Evolutionary conservation across 2,888 invertebrate species (phyloP).

Genomic region (Galeopsomyia nigrocyanea): DNA sequence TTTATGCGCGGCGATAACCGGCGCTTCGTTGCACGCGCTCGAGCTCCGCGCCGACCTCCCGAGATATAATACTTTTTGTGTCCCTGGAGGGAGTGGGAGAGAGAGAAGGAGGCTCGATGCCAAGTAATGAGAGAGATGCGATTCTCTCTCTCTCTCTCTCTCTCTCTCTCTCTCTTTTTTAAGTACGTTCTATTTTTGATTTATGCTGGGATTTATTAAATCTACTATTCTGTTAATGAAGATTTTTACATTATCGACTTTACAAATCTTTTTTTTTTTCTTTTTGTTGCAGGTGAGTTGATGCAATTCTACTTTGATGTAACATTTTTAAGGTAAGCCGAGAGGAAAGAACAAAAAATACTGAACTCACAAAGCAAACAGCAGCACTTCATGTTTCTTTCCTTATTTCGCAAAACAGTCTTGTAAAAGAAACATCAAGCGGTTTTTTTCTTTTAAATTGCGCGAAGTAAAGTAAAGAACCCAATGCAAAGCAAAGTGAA

Average conservation of each 20-base stretch:
- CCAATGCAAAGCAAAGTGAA: background rate
- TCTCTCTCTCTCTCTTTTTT: too few species aligned
- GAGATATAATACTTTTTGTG: constrained; percentile 22
- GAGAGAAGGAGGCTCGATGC: constrained; percentile 5
- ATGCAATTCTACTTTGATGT: background rate
- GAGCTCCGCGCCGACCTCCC: constrained; percentile 5
- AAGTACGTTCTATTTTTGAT: background rate
- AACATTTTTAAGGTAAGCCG: background rate
- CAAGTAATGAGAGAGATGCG: constrained; percentile 6
- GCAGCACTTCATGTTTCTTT: too few species aligned
- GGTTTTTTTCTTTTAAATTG: background rate
- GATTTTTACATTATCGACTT: background rate
- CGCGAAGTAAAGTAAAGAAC: constrained; percentile 8
- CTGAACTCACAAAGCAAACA: too few species aligned
- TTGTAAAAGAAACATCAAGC: background rate
- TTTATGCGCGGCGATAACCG: constrained; percentile 43
- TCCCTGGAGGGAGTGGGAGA: background rate
- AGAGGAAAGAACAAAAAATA: background rate
- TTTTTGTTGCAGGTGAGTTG: constrained; percentile 13
- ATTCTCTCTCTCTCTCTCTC: too few species aligned
- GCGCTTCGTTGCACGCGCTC: background rate
- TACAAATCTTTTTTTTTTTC: constrained; percentile 3
- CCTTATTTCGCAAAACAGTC: too few species aligned
- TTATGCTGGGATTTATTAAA: background rate
- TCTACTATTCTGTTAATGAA: background rate